These are phyloP conservation scores for Sula dactylatra DNA, from an alignment of 2,113 vertebrate species.

Conservation along the genomic window DNA sequence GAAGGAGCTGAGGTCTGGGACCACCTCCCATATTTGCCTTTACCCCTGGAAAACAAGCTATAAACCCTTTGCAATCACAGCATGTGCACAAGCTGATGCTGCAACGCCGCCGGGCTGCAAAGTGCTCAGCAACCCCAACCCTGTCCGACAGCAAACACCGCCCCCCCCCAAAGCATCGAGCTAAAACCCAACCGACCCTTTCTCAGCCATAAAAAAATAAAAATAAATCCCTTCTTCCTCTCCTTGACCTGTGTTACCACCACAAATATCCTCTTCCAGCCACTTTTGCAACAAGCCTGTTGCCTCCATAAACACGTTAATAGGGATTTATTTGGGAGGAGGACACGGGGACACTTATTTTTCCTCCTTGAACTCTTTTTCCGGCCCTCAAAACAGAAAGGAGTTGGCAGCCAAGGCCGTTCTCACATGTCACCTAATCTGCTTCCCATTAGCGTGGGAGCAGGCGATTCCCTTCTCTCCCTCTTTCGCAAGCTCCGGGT, in stretches of 20 bases:
- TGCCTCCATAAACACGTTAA: neutral
- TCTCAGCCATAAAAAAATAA: neutral
- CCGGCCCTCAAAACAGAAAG: neutral
- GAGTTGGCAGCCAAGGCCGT: neutral
- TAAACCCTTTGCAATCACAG: neutral
- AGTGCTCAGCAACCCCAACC: neutral
- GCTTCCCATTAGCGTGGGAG: neutral
- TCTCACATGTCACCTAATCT: neutral
- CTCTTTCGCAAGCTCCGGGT: neutral
- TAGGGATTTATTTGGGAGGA: neutral
- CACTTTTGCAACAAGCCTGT: accelerated
- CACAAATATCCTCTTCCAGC: neutral
- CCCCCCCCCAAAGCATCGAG: neutral
- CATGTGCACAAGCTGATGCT: accelerated
- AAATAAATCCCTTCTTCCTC: neutral
- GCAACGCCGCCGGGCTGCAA: neutral
- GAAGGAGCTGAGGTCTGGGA: neutral
- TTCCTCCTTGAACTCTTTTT: neutral
- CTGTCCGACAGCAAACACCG: accelerated
- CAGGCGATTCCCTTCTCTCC: neutral
- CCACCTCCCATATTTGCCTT: neutral
- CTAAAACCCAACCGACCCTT: neutral
- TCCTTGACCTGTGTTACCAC: accelerated
- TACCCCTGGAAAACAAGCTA: neutral
- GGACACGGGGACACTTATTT: accelerated